A percentile compares a stretch with the other conserved stretches of the same genome.
Conservation (phyloP, 2,888 invertebrate genomes). For the Sarcophaga subvicina region DNA sequence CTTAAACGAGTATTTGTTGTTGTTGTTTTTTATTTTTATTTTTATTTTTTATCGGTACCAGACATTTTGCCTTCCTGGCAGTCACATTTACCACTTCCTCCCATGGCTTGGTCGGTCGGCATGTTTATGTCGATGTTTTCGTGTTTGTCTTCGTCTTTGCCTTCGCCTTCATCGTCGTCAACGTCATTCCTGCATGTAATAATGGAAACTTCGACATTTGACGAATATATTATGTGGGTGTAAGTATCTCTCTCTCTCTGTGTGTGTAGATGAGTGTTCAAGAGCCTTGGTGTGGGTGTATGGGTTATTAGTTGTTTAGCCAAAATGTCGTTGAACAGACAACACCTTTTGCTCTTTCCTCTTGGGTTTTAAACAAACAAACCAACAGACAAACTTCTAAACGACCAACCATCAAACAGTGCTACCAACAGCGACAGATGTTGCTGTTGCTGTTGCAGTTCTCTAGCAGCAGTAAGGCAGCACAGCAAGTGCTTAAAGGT, state of each 20-base stretch:
- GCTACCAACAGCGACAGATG: not conserved
- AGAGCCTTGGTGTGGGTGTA: not conserved
- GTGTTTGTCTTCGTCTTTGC: constrained; percentile 6
- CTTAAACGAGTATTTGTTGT: not conserved
- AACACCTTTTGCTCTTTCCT: constrained; percentile 68
- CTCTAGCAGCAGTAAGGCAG: constrained; percentile 16
- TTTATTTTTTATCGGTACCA: not conserved
- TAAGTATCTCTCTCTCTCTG: not conserved
- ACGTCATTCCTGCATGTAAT: constrained; percentile 32
- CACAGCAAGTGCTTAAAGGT: constrained; percentile 64
- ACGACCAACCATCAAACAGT: not conserved
- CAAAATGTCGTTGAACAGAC: constrained; percentile 77
- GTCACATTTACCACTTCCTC: constrained; percentile 15
- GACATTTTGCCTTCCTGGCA: constrained; percentile 42
- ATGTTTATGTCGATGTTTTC: not conserved
- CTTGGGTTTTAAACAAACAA: constrained; percentile 38
- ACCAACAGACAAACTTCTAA: not conserved
- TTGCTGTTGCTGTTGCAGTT: constrained; percentile 26
- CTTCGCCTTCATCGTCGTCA: not conserved
- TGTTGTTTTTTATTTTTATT: not conserved
- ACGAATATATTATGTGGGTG: constrained; percentile 7
- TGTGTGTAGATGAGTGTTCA: constrained; percentile 25
- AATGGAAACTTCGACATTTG: constrained; percentile 44
- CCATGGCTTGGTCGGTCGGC: not conserved
- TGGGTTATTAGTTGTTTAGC: constrained; percentile 25